Base-by-base conservation (phyloP, 2,888 invertebrate species). In the Melanostoma scalare region DNA sequence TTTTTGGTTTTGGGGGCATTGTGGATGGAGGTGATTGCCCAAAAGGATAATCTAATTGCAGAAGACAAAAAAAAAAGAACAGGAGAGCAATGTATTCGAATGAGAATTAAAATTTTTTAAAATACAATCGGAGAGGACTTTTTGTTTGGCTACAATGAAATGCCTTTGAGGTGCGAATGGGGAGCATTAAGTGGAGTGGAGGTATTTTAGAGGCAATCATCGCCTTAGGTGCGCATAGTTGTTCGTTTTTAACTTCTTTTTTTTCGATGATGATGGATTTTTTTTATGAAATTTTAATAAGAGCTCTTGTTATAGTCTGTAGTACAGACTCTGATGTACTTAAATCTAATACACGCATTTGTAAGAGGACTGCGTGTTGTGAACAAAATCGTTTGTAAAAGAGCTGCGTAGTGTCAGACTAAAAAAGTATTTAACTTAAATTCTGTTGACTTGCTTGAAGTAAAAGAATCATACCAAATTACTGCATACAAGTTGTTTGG, bases 171-270 rank as follows among this genome's bases (percentile, higher is more conserved):
- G 68, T 85, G 76, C 52, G 69, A 82, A 68, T 61, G 73, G 36
- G 63, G 40, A n/a, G 44, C 44, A 20, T 56, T 68, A 50, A 38
- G 48, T 53, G 20, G 20, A 20, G 20, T 20, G 20, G 20, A 20
- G n/a, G 55, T 63, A 63, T 52, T 53, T 69, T 71, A 82, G 79
- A 86, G 86, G 86, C 85, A 87, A 86, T 86, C 86, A 88, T 86
- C 81, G 86, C 86, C 84, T 55, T 85, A 86, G 69, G 58, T 69
- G 67, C 87, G 87, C 86, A 86, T 86, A 88, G 85, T 56, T 33
- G 46, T 46, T 46, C 4, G 8, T 6, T 5, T 42, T 6, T 6
- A 42, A 42, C 9, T 3, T 42, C 3, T 42, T 42, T 42, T 42
- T 42, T 42, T 6, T 9, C n/a, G 9, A 42, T 2, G 9, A 42